phyloP scores from a whole-genome alignment of 2,888 invertebrate species.

The Apantesis nais region DNA sequence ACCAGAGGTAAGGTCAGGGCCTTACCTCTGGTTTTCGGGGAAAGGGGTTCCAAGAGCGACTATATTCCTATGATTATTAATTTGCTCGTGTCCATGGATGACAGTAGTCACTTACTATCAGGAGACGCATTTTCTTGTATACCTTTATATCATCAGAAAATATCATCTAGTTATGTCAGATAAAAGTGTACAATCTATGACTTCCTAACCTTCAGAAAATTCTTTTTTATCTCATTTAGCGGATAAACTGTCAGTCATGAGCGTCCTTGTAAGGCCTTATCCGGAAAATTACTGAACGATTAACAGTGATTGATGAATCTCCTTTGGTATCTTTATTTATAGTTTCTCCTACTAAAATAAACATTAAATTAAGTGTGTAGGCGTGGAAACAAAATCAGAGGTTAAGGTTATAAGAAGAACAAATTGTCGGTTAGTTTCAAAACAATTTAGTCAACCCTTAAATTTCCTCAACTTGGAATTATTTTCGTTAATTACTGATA shows the following conservation, averaged over 20 bases:
- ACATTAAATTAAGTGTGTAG: neutral
- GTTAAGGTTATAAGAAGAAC: neutral
- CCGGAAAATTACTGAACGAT: slow-evolving; percentile 21
- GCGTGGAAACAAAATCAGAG: neutral
- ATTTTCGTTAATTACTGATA: too few relatives aligned
- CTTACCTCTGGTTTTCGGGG: too few relatives aligned
- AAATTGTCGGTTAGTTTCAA: neutral
- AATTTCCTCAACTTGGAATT: too few relatives aligned
- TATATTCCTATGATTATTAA: too few relatives aligned
- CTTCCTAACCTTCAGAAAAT: neutral
- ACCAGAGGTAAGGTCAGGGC: too few relatives aligned
- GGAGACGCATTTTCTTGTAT: too few relatives aligned
- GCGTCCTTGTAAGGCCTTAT: slow-evolving; percentile 10
- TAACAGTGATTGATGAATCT: slow-evolving; percentile 23
- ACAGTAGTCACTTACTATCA: too few relatives aligned
- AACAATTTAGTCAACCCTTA: too few relatives aligned
- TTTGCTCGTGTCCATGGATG: too few relatives aligned
- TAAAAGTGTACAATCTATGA: neutral
- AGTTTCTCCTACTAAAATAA: neutral
- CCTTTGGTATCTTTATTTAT: slow-evolving; percentile 10
- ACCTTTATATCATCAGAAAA: too few relatives aligned
- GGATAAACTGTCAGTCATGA: slow-evolving; percentile 7
- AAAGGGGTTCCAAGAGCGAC: too few relatives aligned
- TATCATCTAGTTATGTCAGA: neutral
- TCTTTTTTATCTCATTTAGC: slow-evolving; percentile 3